phyloP scores from a whole-genome alignment of 2,113 vertebrate species.

The Caranx melampygus region DNA sequence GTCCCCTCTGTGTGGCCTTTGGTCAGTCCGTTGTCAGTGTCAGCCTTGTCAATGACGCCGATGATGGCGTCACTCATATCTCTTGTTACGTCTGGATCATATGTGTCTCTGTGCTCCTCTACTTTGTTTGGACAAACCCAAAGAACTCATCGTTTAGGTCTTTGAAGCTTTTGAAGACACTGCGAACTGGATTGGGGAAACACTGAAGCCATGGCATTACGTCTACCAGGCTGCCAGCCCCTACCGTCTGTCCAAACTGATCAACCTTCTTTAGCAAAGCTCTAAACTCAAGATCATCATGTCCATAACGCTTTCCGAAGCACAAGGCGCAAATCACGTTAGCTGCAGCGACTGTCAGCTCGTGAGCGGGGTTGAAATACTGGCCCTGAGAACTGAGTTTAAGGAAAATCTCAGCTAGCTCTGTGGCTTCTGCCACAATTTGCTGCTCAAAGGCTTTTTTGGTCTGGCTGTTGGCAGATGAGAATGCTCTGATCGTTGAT shows the following conservation, averaged over 20 bases:
- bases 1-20: slow-evolving; percentile 77
- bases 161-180: slow-evolving; percentile 83
- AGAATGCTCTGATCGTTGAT: slow-evolving; percentile 84
- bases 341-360: slow-evolving; percentile 84
- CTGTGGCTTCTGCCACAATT: slow-evolving; percentile 82
- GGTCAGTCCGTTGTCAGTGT: slow-evolving; percentile 63
- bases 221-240: slow-evolving; percentile 88
- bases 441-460: slow-evolving; percentile 84
- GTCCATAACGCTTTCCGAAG: slow-evolving; percentile 87
- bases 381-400: slow-evolving; percentile 52
- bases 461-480: slow-evolving; percentile 79
- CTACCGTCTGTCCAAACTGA: slow-evolving; percentile 85
- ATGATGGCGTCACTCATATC: slow-evolving; percentile 86
- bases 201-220: slow-evolving; percentile 88
- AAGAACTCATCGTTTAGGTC: slow-evolving; percentile 84
- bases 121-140: slow-evolving; percentile 83
- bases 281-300: slow-evolving; percentile 84
- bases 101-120: slow-evolving; percentile 81
- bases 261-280: slow-evolving; percentile 77
- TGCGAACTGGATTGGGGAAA: slow-evolving; percentile 88
- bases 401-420: slow-evolving; percentile 80
- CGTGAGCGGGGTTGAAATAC: slow-evolving; percentile 80
- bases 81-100: slow-evolving; percentile 70
- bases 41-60: slow-evolving; percentile 52
- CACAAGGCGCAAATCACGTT: slow-evolving; percentile 88